phyloP scores from a whole-genome alignment of 2,888 invertebrate species.

The Seira ritae region DNA sequence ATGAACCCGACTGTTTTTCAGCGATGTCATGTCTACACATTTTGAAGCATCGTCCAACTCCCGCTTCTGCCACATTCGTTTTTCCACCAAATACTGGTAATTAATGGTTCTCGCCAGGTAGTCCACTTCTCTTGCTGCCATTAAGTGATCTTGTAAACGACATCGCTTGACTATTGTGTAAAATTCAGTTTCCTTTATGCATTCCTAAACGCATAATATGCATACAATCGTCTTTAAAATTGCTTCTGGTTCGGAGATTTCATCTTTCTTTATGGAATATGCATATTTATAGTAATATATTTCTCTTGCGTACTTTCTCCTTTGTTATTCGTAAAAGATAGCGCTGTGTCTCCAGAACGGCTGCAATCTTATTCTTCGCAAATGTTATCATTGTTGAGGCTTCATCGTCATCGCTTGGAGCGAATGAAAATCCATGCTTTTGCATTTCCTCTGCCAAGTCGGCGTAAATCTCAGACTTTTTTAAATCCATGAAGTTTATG shows the following conservation, averaged over 20 bases:
- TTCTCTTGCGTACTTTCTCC: slow-evolving; percentile 58
- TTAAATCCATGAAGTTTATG: slow-evolving; percentile 67
- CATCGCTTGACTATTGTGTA: slow-evolving; percentile 65
- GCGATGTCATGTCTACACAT: background rate
- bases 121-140: slow-evolving; percentile 61
- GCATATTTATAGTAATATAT: background rate
- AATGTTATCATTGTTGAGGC: slow-evolving; percentile 40
- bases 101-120: slow-evolving; percentile 60
- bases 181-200: slow-evolving; percentile 66
- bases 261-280: background rate
- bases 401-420: background rate
- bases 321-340: slow-evolving; percentile 64
- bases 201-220: slow-evolving; percentile 50
- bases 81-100: slow-evolving; percentile 67
- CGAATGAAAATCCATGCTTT: background rate
- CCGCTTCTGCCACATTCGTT: slow-evolving; percentile 66
- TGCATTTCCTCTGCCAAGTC: background rate
- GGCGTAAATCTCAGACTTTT: background rate
- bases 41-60: slow-evolving; percentile 34
- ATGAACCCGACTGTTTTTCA: slow-evolving; percentile 50
- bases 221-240: background rate
- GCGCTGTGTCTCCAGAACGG: slow-evolving; percentile 67
- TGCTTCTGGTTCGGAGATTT: background rate
- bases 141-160: slow-evolving; percentile 69
- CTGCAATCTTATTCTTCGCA: slow-evolving; percentile 62